Evolutionary conservation across 2,888 invertebrate species (phyloP), one percentile per base, ranked within the genome.

Genomic region (Eilema sororculum): DNA sequence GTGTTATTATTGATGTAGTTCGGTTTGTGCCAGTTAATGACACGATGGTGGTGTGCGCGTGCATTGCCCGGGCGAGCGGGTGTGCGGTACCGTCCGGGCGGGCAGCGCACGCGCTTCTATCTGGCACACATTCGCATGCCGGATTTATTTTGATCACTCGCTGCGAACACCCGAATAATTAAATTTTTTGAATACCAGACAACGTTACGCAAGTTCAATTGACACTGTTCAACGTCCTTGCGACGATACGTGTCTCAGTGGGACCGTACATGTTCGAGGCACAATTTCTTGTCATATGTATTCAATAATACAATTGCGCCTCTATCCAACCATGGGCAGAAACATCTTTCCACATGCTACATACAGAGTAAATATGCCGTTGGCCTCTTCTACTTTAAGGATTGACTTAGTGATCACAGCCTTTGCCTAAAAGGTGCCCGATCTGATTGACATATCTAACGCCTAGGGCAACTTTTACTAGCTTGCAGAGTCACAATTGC

Each of bases 121-220:
- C 92, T 92, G 92, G 91, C 90, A 91, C 84, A 74, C 83, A 83
- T 80, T 85, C 87, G 78, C 85, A 85, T 83, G 83, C 84, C 87
- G 87, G 80, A 82, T 90, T 92, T 92, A 93, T 93, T 93, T 93
- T 88, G 86, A 91, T 89, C 86, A 85, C 86, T 78, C 83, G 85
- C 88, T 79, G 81, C 84, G 79, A 84, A 88, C 90, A 88, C 86
- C 85, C 86, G 87, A 90, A 92, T 91, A 90, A 91, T 90, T 85
- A 88, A 76, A 93, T 92, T 91, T 91, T 90, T 89, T 83, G 87
- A 91, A 93, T 93, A 91, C 92, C 93, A 93, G 91, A 93, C 92
- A 79, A 82, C 76, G 77, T 89, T 88, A 87, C 86, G 87, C 82
- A 87, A 88, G 76, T 83, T 82, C 83, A 84, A 88, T 88, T 89